Evolutionary conservation across 2,113 vertebrate genomes (phyloP), one percentile per base, ranked within the genome.

Genomic region (Thunnus thynnus): DNA sequence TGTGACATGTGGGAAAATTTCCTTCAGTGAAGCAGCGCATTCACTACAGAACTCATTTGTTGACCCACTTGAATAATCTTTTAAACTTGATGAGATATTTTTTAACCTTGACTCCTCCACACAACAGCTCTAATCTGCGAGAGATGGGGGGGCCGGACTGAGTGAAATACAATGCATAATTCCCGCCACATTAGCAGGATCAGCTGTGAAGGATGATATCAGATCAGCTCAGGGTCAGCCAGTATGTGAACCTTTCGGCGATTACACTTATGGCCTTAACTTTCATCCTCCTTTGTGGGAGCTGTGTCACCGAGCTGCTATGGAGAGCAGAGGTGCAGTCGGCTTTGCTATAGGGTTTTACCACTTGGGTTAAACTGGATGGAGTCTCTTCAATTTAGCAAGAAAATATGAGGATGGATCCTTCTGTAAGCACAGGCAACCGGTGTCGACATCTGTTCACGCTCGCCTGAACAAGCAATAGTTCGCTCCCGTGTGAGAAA

Each of bases 401-500:
- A 82, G 73, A 76, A 80, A 84, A 41, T 30, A n/a, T 36, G 60
- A 81, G 78, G 83, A 91, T 30, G 80, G 74, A 85, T 82, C 76
- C 80, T 61, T 78, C 78, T 76, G 84, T 78, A 86, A 89, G 91
- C 85, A 63, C 65, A 8, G 71, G 76, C 85, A 70, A 58, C 69
- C 68, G 0, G 46, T 32, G 69, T 83, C 68, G 72, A 86, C 91
- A 88, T 92, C 87, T 88, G 87, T 92, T 90, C 86, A 91, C 72
- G 86, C 91, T 89, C 72, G 63, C 89, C 77, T 89, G 90, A 92
- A 87, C 92, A 91, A 83, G 90, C 91, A 89, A 90, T 89, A 79
- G 85, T 86, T 82, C 30, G 70, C 83, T 77, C 65, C 78, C 14
- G 13, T 73, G 80, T 67, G 66, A 64, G 76, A 76, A 83, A 85